A percentile compares a stretch with the other conserved stretches of the same genome.
Conservation (phyloP, 2,113 vertebrate genomes). For the Paratilapia polleni region DNA sequence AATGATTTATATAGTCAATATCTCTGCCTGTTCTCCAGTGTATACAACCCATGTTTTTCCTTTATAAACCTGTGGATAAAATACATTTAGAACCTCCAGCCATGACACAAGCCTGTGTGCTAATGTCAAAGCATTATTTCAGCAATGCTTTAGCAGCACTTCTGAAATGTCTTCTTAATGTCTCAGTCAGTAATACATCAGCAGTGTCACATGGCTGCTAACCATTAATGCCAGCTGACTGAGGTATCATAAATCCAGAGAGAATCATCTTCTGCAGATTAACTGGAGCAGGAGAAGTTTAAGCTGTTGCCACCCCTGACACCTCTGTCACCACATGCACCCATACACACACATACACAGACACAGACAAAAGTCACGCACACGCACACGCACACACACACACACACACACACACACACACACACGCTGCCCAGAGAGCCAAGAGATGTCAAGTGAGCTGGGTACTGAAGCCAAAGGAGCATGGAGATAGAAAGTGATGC, state of each 20-base stretch:
- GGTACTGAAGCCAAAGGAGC: constrained; percentile 26
- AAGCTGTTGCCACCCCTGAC: constrained; percentile 52
- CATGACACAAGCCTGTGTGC: constrained; percentile 28
- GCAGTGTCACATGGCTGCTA: constrained; percentile 53
- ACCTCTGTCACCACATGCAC: constrained; percentile 5
- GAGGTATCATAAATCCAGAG: constrained; percentile 61
- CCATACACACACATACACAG: not conserved
- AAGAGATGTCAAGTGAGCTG: constrained; percentile 42
- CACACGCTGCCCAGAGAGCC: constrained; percentile 4
- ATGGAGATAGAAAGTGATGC: constrained; percentile 30
- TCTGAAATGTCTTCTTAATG: constrained; percentile 56
- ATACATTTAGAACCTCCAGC: constrained; percentile 3
- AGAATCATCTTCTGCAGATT: constrained; percentile 62
- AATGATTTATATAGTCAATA: not conserved
- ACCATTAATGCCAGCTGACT: constrained; percentile 47
- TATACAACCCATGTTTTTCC: constrained; percentile 17
- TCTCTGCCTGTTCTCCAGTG: not conserved
- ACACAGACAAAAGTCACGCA: not conserved
- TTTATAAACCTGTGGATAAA: constrained; percentile 20
- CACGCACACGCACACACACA: not conserved
- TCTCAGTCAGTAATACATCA: constrained; percentile 51
- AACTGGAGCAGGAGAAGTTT: constrained; percentile 63
- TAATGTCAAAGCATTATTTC: constrained; percentile 54
- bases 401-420: not conserved
- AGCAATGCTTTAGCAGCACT: constrained; percentile 22